These are phyloP conservation scores for Apamea crenata DNA, from an alignment of 2,888 invertebrate genomes.

Conservation along the genomic window DNA sequence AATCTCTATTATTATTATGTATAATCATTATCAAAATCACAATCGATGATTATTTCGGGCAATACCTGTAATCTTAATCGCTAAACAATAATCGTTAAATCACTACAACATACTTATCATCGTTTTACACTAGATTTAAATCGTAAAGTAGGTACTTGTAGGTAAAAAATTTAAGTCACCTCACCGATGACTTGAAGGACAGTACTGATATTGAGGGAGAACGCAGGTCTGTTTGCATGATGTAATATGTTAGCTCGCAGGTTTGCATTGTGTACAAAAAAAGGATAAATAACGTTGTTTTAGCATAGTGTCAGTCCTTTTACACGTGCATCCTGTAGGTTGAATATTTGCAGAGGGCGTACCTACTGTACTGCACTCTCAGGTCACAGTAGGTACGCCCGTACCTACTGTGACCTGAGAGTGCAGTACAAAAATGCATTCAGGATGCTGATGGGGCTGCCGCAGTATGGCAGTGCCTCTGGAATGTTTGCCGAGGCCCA, in stretches of 20 bases:
- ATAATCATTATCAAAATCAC: constrained; percentile 14
- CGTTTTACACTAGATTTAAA: constrained; percentile 25
- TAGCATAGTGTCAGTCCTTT: neutral
- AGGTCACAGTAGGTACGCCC: too few species aligned
- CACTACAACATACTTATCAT: neutral
- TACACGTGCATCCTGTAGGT: neutral
- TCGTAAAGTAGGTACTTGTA: neutral
- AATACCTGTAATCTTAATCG: constrained; percentile 13
- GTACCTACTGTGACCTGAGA: neutral
- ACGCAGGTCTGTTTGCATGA: neutral
- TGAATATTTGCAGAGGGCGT: neutral
- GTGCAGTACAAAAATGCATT: neutral
- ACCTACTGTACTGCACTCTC: too few species aligned
- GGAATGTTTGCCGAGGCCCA: neutral
- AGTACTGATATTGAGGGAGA: neutral
- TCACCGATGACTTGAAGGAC: too few species aligned
- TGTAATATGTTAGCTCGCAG: neutral
- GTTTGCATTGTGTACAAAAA: neutral
- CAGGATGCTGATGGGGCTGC: neutral
- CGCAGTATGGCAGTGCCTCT: too few species aligned
- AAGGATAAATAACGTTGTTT: neutral
- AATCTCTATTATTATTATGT: neutral
- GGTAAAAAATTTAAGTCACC: too few species aligned
- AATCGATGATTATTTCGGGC: constrained; percentile 1
- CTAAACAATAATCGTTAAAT: constrained; percentile 1